phyloP scores from a whole-genome alignment of 2,888 invertebrate genomes.

The Drosophila anomalata region DNA sequence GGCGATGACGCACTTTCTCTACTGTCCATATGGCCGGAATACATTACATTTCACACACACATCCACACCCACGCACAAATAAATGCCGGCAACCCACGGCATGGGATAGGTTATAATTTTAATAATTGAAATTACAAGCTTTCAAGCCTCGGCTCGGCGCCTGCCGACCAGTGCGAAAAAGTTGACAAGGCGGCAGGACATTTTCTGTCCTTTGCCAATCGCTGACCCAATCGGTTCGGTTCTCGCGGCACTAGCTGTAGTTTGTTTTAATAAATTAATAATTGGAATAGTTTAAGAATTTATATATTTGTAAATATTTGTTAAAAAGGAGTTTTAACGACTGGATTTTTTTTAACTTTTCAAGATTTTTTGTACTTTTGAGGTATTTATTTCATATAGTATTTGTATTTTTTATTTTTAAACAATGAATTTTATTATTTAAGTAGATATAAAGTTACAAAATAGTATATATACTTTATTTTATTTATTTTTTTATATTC shows the following conservation, averaged over 20 bases:
- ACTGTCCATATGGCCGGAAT: constrained; percentile 39
- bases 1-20: constrained; percentile 57
- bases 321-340: too few relatives aligned
- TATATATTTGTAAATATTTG: too few relatives aligned
- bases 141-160: not conserved
- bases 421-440: not conserved
- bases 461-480: too few relatives aligned
- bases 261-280: not conserved
- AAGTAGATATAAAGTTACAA: too few relatives aligned
- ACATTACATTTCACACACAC: constrained; percentile 34
- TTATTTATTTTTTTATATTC: too few relatives aligned
- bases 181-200: not conserved
- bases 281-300: too few relatives aligned
- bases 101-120: constrained; percentile 46
- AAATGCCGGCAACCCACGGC: constrained; percentile 11
- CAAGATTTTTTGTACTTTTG: too few relatives aligned
- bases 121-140: constrained; percentile 57
- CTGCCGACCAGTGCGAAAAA: constrained; percentile 20
- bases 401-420: not conserved
- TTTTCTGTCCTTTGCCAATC: not conserved
- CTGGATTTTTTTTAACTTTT: too few relatives aligned
- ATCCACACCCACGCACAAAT: constrained; percentile 4
- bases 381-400: too few relatives aligned
- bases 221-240: not conserved
- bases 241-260: not conserved